Percentiles rank a stretch among this genome's conserved stretches.
Evolutionary conservation across 1,140 invertebrate species (phyloP).

Genomic region (Megathymus violae): DNA sequence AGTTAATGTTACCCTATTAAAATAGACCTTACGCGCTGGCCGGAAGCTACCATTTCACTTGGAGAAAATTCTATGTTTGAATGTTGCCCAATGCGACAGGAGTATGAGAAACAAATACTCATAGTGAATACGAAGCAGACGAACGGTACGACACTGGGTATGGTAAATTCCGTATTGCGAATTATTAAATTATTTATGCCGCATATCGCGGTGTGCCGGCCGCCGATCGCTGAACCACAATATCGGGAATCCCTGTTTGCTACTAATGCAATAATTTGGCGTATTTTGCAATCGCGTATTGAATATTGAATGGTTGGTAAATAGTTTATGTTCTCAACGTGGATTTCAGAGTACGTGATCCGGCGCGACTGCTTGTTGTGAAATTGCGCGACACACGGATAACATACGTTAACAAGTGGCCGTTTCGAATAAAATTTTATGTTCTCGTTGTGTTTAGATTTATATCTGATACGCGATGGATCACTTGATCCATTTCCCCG

Average conservation of each 20-base stretch:
- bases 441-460: constrained; percentile 70
- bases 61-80: constrained; percentile 57
- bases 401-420: constrained; percentile 74
- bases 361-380: constrained; percentile 69
- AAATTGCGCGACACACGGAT: constrained; percentile 72
- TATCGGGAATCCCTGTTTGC: constrained; percentile 82
- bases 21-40: constrained; percentile 59
- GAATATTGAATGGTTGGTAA: constrained; percentile 82
- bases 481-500: constrained; percentile 53
- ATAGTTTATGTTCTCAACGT: constrained; percentile 81
- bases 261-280: constrained; percentile 84
- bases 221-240: constrained; percentile 79
- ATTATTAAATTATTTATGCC: constrained; percentile 84
- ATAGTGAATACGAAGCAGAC: constrained; percentile 81
- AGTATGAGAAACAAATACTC: constrained; percentile 83
- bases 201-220: constrained; percentile 75
- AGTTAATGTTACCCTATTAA: constrained; percentile 41
- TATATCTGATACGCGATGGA: constrained; percentile 61
- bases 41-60: constrained; percentile 64
- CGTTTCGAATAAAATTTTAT: constrained; percentile 73
- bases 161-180: constrained; percentile 83
- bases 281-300: constrained; percentile 83
- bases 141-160: constrained; percentile 79
- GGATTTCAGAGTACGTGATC: constrained; percentile 81
- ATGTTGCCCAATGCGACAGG: constrained; percentile 78